These are phyloP conservation scores for Spea multiplicata DNA, from an alignment of 2,113 vertebrate species.

Conservation along the genomic window DNA sequence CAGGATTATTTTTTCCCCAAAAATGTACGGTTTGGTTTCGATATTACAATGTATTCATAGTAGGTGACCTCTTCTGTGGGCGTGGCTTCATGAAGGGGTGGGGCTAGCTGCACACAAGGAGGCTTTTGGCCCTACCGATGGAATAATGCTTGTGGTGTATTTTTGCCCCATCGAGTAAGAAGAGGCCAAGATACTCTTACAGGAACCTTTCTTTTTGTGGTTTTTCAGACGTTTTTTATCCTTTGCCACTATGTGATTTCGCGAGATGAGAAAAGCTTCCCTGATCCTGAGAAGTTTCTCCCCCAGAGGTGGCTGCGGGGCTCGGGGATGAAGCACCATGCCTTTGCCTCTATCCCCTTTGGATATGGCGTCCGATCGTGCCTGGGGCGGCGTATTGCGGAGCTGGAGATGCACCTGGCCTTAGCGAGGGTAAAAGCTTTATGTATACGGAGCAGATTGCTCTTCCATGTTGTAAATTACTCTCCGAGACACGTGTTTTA, in stretches of 20 bases:
- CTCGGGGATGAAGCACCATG: constrained; percentile 62
- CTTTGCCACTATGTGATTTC: constrained; percentile 68
- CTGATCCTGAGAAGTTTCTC: constrained; percentile 54
- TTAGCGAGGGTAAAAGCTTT: constrained; percentile 61
- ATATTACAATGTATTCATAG: too few species aligned
- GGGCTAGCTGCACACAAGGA: too few species aligned
- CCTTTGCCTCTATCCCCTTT: constrained; percentile 75
- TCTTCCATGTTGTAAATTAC: too few species aligned
- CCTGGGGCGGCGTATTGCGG: constrained; percentile 71
- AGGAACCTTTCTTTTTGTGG: too few species aligned
- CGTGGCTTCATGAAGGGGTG: too few species aligned
- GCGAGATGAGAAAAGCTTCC: constrained; percentile 61
- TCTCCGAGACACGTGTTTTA: too few species aligned
- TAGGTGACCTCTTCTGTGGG: too few species aligned
- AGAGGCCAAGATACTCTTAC: too few species aligned
- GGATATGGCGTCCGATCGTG: constrained; percentile 72
- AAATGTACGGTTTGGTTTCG: constrained; percentile 64
- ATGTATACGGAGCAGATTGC: too few species aligned
- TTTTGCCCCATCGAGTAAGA: too few species aligned
- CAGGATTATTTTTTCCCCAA: constrained; percentile 83
- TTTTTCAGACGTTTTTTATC: constrained; percentile 68
- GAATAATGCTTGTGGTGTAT: too few species aligned
- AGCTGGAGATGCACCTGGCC: constrained; percentile 76
- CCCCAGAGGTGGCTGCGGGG: constrained; percentile 69
- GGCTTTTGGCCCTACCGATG: too few species aligned